phyloP scores from a whole-genome alignment of 2,888 invertebrate genomes.

The Drosophila merina region DNA sequence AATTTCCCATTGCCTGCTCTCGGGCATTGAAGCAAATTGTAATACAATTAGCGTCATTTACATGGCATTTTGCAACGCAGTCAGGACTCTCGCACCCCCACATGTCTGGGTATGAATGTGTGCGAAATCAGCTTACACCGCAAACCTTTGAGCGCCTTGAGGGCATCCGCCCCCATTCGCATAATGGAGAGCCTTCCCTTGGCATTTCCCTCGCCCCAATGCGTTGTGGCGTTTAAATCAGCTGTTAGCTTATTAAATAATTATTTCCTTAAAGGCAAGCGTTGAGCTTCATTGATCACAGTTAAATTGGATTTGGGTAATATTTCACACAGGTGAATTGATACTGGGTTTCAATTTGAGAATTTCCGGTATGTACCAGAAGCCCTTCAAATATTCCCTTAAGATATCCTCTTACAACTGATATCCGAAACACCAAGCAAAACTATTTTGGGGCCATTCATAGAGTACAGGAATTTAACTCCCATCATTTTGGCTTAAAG shows the following conservation, averaged over 20 bases:
- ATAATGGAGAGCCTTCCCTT: constrained; percentile 6
- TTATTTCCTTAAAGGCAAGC: constrained; percentile 51
- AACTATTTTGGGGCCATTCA: background rate
- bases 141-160: constrained; percentile 37
- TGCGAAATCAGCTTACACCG: constrained; percentile 59
- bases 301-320: constrained; percentile 2
- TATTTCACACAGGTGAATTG: background rate
- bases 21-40: constrained; percentile 76
- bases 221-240: constrained; percentile 56
- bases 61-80: constrained; percentile 56
- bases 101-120: constrained; percentile 4
- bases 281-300: constrained; percentile 13
- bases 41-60: constrained; percentile 78
- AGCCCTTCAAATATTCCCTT: too few species aligned
- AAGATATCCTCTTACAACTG: background rate
- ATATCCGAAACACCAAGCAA: background rate
- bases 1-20: constrained; percentile 69
- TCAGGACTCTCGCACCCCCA: background rate
- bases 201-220: constrained; percentile 32
- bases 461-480: background rate
- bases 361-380: background rate
- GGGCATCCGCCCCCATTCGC: constrained; percentile 4
- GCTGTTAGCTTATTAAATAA: constrained; percentile 74
- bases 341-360: background rate
- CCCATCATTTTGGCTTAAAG: constrained; percentile 25